Evolutionary conservation across 2,797 vertebrate genomes (phyloP).

Genomic region (Chloroceryle amazona): DNA sequence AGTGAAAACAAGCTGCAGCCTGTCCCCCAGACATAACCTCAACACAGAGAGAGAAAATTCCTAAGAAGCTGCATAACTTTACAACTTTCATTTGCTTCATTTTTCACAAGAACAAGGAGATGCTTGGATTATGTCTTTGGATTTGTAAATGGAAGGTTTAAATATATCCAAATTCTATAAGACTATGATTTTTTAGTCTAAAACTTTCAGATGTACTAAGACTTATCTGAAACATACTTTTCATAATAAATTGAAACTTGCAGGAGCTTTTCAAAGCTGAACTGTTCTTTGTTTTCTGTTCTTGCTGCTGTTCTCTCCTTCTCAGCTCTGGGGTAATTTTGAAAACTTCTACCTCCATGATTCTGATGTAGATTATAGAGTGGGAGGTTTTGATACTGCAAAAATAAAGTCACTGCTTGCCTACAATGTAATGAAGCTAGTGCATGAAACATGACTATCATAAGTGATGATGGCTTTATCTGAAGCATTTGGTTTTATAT

Average conservation of each 20-base stretch:
- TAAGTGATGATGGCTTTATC: slow-evolving; percentile 33
- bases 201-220: not conserved
- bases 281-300: slow-evolving; percentile 29
- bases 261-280: slow-evolving; percentile 7
- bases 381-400: slow-evolving; percentile 49
- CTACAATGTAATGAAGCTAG: slow-evolving; percentile 38
- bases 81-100: not conserved
- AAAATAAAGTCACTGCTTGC: slow-evolving; percentile 56
- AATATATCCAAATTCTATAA: not conserved
- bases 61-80: not conserved
- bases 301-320: slow-evolving; percentile 5
- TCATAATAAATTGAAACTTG: not conserved
- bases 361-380: slow-evolving; percentile 57
- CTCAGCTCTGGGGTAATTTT: slow-evolving; percentile 30
- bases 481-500: slow-evolving; percentile 31
- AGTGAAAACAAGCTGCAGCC: not conserved
- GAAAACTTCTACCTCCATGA: slow-evolving; percentile 26
- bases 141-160: not conserved
- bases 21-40: not conserved
- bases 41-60: not conserved
- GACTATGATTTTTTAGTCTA: not conserved
- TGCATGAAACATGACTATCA: slow-evolving; percentile 50
- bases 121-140: not conserved
- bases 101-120: not conserved
- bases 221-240: not conserved